Evolutionary conservation across 2,797 vertebrate species (phyloP).

Genomic region (Clarias laeviceps): DNA sequence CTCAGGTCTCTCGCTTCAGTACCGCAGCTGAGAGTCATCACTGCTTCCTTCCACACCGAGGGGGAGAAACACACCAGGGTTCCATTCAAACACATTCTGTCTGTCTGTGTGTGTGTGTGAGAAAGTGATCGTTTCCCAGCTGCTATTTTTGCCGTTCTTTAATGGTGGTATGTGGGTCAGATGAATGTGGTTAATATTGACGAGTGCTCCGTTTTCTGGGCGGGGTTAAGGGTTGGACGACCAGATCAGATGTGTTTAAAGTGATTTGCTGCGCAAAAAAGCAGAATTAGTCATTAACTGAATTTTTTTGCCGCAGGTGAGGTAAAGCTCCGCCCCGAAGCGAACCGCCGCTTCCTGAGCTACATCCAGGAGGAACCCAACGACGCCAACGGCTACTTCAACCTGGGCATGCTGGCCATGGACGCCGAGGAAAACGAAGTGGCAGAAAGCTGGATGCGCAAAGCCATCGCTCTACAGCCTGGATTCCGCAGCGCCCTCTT

Average conservation of each 20-base stretch:
- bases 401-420: constrained; percentile 98
- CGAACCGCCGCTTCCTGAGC: constrained; percentile 88
- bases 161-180: background rate
- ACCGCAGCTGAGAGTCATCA: background rate
- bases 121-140: background rate
- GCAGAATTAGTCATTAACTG: background rate
- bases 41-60: background rate
- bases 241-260: background rate
- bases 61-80: background rate
- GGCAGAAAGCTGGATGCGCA: constrained; percentile 94
- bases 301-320: constrained; percentile 76
- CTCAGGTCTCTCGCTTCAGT: too few relatives aligned
- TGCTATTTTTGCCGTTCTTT: background rate
- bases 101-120: background rate
- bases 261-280: background rate
- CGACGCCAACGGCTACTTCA: constrained; percentile 97
- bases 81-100: background rate
- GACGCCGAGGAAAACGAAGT: constrained; percentile 88
- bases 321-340: constrained; percentile 89
- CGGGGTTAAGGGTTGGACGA: background rate
- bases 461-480: constrained; percentile 87
- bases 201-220: too few relatives aligned
- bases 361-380: constrained; percentile 92
- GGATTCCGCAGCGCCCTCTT: constrained; percentile 96
- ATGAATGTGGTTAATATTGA: background rate